phyloP scores from a whole-genome alignment of 2,888 invertebrate genomes.

The Thera britannica region DNA sequence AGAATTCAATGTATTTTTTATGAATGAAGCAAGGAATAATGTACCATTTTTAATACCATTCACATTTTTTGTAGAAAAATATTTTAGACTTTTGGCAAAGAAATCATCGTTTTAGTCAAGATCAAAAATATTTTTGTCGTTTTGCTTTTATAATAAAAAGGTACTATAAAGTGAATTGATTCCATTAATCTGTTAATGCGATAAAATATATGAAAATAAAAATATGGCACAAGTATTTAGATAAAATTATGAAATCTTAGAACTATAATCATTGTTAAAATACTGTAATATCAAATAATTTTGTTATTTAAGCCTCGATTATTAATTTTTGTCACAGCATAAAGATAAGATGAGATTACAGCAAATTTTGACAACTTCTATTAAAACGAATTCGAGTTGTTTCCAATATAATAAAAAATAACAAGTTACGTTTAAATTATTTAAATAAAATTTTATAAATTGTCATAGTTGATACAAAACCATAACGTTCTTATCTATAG shows the following conservation, averaged over 20 bases:
- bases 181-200: constrained; percentile 2
- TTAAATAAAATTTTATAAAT: neutral
- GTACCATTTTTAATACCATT: constrained; percentile 16
- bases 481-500: neutral
- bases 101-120: constrained; percentile 31
- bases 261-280: constrained; percentile 35
- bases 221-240: constrained; percentile 39
- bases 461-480: constrained; percentile 5
- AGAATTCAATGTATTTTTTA: constrained; percentile 5
- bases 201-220: constrained; percentile 24
- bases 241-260: constrained; percentile 34
- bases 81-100: constrained; percentile 32
- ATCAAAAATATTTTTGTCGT: constrained; percentile 29
- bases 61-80: constrained; percentile 37
- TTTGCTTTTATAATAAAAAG: constrained; percentile 22
- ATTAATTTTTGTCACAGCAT: constrained; percentile 13
- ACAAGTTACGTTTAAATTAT: constrained; percentile 7
- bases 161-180: constrained; percentile 12
- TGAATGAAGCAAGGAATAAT: constrained; percentile 27
- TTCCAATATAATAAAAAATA: constrained; percentile 6
- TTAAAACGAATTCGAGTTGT: neutral
- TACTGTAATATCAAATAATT: constrained; percentile 26
- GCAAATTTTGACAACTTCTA: neutral
- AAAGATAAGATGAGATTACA: constrained; percentile 15
- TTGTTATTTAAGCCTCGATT: constrained; percentile 32